Evolutionary conservation across 2,113 vertebrate species (phyloP), one percentile per base, ranked within the genome.

Genomic region (Oncorhynchus keta): DNA sequence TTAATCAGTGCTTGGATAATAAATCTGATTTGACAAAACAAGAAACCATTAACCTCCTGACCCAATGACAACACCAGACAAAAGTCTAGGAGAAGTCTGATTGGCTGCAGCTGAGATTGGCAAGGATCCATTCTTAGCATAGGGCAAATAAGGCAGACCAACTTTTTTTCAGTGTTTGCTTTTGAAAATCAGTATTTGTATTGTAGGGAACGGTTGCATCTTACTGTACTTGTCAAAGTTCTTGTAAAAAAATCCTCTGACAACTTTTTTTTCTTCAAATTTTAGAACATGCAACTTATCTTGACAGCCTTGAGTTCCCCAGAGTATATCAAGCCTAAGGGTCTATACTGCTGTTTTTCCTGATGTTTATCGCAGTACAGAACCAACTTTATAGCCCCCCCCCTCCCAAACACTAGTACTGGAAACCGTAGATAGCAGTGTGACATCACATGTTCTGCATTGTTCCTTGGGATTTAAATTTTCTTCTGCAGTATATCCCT

Each of bases 21-120:
- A 87, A 88, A 89, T 92, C 86, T 91, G 89, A 92, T 90, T 90
- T 89, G 86, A 89, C 84, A 84, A 85, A 89, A 86, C 85, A 85
- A 82, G 73, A 84, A 90, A 82, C 85, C 86, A 90, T 92, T 92
- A 92, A 89, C 88, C 89, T 78, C 32, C 0, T 70, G 71, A 79
- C 82, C 77, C 49, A 20, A 67, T 76, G 80, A 85, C 79, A 75
- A 77, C 48, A 81, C 78, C 75, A 32, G 70, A 61, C 68, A 61
- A 71, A 49, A 64, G 55, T 76, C 26, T 59, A 75, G 24, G 83
- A 70, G 74, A 80, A 77, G 72, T 72, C 70, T 79, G 78, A 86
- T 82, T 83, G 71, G 75, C 12, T 76, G 72, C 79, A 86, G 86
- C 79, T 86, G 81, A 26, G 16, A 20, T 70, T 20, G 8, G 14